These are phyloP conservation scores for Eudasyphora cyanicolor DNA, from an alignment of 2,888 invertebrate genomes.

Conservation along the genomic window DNA sequence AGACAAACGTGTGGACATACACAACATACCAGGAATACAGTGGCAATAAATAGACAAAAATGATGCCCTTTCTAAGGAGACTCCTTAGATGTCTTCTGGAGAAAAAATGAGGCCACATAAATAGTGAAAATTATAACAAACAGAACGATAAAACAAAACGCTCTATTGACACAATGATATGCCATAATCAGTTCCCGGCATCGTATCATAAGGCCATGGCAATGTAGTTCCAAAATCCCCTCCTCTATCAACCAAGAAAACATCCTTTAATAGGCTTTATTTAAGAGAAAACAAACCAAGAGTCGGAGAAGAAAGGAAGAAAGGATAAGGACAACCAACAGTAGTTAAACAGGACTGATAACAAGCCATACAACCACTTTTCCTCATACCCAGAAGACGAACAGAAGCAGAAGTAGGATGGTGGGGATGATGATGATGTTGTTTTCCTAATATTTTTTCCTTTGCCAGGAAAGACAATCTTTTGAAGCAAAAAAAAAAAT, in stretches of 20 bases:
- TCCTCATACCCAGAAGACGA: neutral
- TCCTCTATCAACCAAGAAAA: constrained; percentile 32
- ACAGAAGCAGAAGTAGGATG: too few relatives aligned
- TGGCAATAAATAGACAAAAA: neutral
- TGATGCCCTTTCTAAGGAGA: neutral
- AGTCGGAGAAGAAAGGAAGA: neutral
- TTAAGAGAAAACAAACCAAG: neutral
- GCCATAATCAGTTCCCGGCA: neutral
- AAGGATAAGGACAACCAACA: constrained; percentile 38
- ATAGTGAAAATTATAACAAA: constrained; percentile 60
- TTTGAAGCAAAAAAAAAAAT: neutral
- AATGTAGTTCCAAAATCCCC: constrained; percentile 39
- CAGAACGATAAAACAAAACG: constrained; percentile 45
- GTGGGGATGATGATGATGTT: neutral
- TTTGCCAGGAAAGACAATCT: neutral
- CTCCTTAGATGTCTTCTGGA: too few relatives aligned
- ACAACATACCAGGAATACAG: neutral
- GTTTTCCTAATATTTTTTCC: neutral
- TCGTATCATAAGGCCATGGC: neutral
- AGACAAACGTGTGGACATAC: neutral
- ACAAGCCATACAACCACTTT: neutral
- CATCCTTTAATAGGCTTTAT: constrained; percentile 64
- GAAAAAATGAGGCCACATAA: constrained; percentile 57
- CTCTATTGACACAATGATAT: constrained; percentile 22
- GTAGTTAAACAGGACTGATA: neutral